Base-by-base conservation (phyloP, 2,797 vertebrate species). In the Etheostoma nigrum region DNA sequence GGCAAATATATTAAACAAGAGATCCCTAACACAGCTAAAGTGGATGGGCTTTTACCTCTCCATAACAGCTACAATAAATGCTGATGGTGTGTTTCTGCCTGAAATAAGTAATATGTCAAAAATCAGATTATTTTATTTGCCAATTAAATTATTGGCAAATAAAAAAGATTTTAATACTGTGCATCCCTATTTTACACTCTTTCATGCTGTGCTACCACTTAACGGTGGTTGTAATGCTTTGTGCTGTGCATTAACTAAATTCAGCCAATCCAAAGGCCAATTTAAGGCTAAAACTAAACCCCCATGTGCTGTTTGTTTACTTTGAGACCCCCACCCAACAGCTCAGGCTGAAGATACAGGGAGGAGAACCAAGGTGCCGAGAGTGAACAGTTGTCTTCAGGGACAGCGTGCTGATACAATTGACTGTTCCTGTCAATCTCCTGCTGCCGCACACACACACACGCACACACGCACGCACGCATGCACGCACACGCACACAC, bases 341-440 rank as follows among this genome's bases (percentile, higher is more conserved):
- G 51, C 27, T 36, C 52, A 15, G 47, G 40, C 55, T 73, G 68
- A 49, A 75, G 59, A 66, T 62, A 48, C 6, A 2, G 49, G 49
- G 57, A 49, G 67, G 58, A 61, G 65, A 72, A 67, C 15, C 21
- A 13, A 67, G 57, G 67, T 61, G 49, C 48, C 9, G 51, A 48
- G 33, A 36, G 9, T 48, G 61, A 51, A 51, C 55, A 33, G 59
- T 40, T 70, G 51, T 79, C 89, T 73, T 71, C 10, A 21, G 64
- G 81, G 82, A 86, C 48, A 21, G 54, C 33, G 67, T 76, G 60
- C 69, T 71, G 77, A 88, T 84, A 72, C 78, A 77, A 83, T 91
- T 73, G 68, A 71, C 78, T 67, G 69, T 33, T 49, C 19, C 74
- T 83, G 79, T 86, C 87, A 87, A 78, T 84, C 82, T 67, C 40